Conservation (phyloP, 2,113 vertebrate genomes). For the Hucho hucho region DNA sequence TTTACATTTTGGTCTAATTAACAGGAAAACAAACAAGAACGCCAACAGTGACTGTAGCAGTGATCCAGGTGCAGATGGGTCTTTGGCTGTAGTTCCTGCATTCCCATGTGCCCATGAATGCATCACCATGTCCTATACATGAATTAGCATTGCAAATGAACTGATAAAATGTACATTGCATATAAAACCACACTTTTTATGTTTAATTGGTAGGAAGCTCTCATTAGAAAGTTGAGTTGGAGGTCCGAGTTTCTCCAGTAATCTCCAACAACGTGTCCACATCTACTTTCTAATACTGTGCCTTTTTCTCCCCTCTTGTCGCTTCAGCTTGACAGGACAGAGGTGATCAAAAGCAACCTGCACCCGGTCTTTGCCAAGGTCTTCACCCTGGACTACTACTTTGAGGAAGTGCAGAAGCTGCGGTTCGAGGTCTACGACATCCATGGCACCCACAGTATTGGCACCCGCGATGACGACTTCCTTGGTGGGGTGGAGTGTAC, state of each 20-base stretch:
- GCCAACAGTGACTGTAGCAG: not conserved
- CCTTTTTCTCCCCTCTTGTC: not conserved
- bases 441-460: conserved; percentile 81
- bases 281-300: no score
- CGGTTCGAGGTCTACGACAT: conserved; percentile 93
- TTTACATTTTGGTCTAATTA: not conserved
- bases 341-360: conserved; percentile 94
- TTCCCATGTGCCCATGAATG: not conserved
- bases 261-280: no score
- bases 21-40: not conserved
- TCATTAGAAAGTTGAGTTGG: no score
- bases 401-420: conserved; percentile 94
- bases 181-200: not conserved
- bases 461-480: conserved; percentile 88
- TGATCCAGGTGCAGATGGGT: not conserved
- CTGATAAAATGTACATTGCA: not conserved
- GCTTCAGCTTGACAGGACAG: conserved; percentile 86
- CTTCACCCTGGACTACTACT: conserved; percentile 90
- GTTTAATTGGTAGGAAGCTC: no score
- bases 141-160: not conserved
- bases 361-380: conserved; percentile 91
- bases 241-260: no score
- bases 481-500: conserved; percentile 92
- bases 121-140: not conserved
- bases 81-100: not conserved